phyloP scores from a whole-genome alignment of 2,888 invertebrate species.

The Panzeria rudis region DNA sequence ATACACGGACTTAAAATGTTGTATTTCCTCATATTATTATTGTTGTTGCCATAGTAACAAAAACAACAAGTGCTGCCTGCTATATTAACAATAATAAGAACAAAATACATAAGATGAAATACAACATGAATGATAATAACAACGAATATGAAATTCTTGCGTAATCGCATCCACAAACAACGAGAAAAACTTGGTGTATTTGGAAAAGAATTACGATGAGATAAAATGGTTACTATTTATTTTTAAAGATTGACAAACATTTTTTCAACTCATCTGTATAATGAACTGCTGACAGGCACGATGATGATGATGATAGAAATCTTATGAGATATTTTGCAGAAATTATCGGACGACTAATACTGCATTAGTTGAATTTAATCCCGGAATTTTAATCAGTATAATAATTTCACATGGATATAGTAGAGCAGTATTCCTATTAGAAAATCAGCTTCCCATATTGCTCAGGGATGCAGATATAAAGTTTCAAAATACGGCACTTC shows the following conservation, averaged over 20 bases:
- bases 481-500: too few relatives aligned
- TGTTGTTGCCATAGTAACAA: slow-evolving; percentile 48
- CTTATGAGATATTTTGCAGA: not conserved
- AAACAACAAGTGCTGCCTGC: slow-evolving; percentile 48
- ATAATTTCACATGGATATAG: too few relatives aligned
- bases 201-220: not conserved
- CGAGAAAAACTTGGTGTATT: not conserved
- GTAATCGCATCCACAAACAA: slow-evolving; percentile 10
- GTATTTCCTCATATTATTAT: not conserved
- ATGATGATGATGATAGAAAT: slow-evolving; percentile 26
- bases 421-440: too few relatives aligned
- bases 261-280: slow-evolving; percentile 37
- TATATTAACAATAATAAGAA: slow-evolving; percentile 18
- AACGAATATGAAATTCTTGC: slow-evolving; percentile 1
- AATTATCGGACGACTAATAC: too few relatives aligned
- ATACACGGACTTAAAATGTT: too few relatives aligned
- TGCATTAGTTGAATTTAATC: too few relatives aligned
- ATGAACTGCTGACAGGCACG: slow-evolving; percentile 42
- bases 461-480: too few relatives aligned
- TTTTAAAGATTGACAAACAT: slow-evolving; percentile 28
- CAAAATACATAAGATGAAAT: not conserved
- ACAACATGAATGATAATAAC: slow-evolving; percentile 14
- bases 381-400: too few relatives aligned
- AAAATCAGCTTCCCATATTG: too few relatives aligned
- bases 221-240: not conserved